These are phyloP conservation scores for Ammospiza nelsoni DNA, from an alignment of 2,113 vertebrate genomes.

Conservation along the genomic window DNA sequence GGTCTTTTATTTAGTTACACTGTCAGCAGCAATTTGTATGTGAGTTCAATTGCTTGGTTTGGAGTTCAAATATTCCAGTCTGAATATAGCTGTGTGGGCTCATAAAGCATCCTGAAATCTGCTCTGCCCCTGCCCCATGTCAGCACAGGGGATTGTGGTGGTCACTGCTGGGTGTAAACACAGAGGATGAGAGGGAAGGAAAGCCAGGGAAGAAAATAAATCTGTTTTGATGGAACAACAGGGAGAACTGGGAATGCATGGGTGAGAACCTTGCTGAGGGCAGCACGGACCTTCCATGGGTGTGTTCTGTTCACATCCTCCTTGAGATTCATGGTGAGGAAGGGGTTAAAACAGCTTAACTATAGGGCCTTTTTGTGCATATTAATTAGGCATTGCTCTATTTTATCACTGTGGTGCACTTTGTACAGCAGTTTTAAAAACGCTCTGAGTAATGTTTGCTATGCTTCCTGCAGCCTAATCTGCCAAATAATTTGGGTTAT, in stretches of 20 bases:
- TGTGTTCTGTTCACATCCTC: not conserved
- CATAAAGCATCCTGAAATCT: not conserved
- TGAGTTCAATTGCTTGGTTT: constrained; percentile 48
- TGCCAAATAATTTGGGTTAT: constrained; percentile 44
- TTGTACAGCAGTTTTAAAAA: not conserved
- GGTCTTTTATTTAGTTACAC: constrained; percentile 46
- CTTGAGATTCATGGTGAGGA: not conserved
- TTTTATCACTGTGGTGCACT: constrained; percentile 24
- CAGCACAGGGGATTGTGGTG: not conserved
- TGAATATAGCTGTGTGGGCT: not conserved
- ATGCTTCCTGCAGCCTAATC: constrained; percentile 35
- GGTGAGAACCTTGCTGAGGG: not conserved
- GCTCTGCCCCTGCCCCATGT: not conserved
- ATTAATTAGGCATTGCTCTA: not conserved
- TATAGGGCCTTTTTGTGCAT: not conserved
- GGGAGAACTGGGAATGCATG: not conserved
- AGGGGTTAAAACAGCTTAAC: constrained; percentile 2
- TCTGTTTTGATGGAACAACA: not conserved
- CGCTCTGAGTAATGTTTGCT: constrained; percentile 22
- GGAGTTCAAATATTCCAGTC: constrained; percentile 31
- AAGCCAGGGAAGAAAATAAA: not conserved
- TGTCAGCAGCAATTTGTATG: constrained; percentile 48
- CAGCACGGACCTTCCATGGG: not conserved
- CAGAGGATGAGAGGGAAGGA: not conserved
- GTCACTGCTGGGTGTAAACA: not conserved